A percentile compares a stretch with the other conserved stretches of the same genome.
Conservation (phyloP, 2,888 invertebrate species). For the Lasioglossum zephyrum region DNA sequence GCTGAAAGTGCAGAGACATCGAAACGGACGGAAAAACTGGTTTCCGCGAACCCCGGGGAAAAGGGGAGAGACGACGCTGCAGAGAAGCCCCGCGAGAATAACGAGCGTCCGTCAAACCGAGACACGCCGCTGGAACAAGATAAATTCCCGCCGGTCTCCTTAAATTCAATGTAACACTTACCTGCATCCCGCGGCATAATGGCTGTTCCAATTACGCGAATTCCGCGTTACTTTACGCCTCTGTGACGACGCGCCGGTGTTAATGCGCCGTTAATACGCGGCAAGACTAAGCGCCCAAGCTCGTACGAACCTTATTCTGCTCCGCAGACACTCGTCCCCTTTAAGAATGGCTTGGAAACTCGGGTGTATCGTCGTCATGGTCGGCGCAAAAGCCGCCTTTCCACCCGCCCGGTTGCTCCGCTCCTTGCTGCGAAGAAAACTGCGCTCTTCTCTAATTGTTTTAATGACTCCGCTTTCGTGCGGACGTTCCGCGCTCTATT, state of each 20-base stretch:
- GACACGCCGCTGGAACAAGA: conserved; percentile 38
- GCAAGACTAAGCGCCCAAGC: conserved; percentile 41
- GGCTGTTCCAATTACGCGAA: conserved; percentile 69
- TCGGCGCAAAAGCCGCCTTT: conserved; percentile 46
- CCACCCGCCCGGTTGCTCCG: conserved; percentile 40
- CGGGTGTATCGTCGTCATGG: conserved; percentile 61
- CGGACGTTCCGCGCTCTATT: conserved; percentile 55
- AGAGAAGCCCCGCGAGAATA: conserved; percentile 30
- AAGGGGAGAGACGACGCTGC: neutral
- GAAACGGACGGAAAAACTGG: conserved; percentile 2
- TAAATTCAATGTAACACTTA: conserved; percentile 67
- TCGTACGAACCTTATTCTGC: conserved; percentile 37
- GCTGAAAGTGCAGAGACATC: conserved; percentile 2
- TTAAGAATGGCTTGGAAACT: conserved; percentile 40
- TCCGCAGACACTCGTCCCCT: conserved; percentile 37
- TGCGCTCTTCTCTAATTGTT: conserved; percentile 76
- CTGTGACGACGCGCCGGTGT: conserved; percentile 56
- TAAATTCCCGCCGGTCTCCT: conserved; percentile 56
- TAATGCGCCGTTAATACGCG: conserved; percentile 70
- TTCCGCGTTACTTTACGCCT: conserved; percentile 64
- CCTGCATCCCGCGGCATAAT: conserved; percentile 60
- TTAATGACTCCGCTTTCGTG: conserved; percentile 75
- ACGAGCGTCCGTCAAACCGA: conserved; percentile 47
- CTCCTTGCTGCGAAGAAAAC: conserved; percentile 60
- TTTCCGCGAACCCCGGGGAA: neutral